A percentile compares a stretch with the other conserved stretches of the same genome.
Conservation (phyloP, 2,888 invertebrate species). For the Leucozona laternaria region DNA sequence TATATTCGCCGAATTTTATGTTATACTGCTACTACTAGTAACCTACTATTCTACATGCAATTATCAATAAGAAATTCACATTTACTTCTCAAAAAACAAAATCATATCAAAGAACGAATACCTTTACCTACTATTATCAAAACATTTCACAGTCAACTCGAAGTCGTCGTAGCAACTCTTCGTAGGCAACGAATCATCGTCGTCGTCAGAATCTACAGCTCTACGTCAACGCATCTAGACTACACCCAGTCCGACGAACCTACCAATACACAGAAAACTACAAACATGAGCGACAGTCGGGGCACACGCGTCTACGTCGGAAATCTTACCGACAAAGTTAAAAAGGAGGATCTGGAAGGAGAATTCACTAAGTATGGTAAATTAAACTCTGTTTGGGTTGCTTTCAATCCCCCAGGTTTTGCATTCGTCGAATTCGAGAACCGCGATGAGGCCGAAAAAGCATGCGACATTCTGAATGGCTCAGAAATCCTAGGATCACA, state of each 20-base stretch:
- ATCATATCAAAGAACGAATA: slow-evolving; percentile 75
- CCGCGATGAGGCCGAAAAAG: slow-evolving; percentile 94
- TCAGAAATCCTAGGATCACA: slow-evolving; percentile 94
- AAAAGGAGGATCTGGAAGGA: slow-evolving; percentile 95
- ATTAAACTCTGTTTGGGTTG: slow-evolving; percentile 95
- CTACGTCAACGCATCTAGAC: slow-evolving; percentile 43
- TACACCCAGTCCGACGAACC: slow-evolving; percentile 33
- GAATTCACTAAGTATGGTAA: slow-evolving; percentile 97
- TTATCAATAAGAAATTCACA: slow-evolving; percentile 63
- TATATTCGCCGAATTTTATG: slow-evolving; percentile 71
- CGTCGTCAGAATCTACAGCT: slow-evolving; percentile 49
- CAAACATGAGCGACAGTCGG: slow-evolving; percentile 83
- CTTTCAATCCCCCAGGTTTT: slow-evolving; percentile 97
- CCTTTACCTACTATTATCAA: slow-evolving; percentile 77
- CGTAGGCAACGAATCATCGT: slow-evolving; percentile 68
- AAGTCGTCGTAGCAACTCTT: slow-evolving; percentile 76
- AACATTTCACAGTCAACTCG: slow-evolving; percentile 78
- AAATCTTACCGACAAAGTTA: slow-evolving; percentile 93
- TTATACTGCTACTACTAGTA: slow-evolving; percentile 75
- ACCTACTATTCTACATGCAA: slow-evolving; percentile 76
- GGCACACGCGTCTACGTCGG: slow-evolving; percentile 95
- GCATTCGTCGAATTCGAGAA: slow-evolving; percentile 97
- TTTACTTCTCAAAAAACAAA: slow-evolving; percentile 54
- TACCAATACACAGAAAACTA: slow-evolving; percentile 25
- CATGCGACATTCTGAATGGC: slow-evolving; percentile 93